A percentile compares a stretch with the other conserved stretches of the same genome.
phyloP scores from a whole-genome alignment of 2,888 invertebrate genomes.

The Erebia aethiops region DNA sequence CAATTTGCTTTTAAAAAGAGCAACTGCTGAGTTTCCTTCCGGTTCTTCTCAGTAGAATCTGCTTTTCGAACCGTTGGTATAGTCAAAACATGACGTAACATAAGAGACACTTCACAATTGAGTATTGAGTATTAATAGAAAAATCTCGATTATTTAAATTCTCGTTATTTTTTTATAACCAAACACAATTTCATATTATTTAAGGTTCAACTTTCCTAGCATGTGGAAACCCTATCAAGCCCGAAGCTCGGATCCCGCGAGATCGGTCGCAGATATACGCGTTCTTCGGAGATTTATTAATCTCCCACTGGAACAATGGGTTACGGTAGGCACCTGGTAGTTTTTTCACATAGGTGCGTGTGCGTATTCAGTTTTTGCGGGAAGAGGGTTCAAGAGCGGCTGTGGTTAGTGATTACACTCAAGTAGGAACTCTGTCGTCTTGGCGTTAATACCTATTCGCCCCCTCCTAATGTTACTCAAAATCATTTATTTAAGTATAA shows the following conservation, averaged over 20 bases:
- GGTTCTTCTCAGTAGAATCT: too few species aligned
- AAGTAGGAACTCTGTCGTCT: background rate
- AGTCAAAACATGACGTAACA: too few species aligned
- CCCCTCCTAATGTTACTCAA: background rate
- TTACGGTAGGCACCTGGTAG: conserved; percentile 79
- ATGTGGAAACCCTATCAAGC: conserved; percentile 43
- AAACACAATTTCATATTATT: background rate
- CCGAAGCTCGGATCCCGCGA: conserved; percentile 76
- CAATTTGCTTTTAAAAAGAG: too few species aligned
- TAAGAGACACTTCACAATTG: too few species aligned
- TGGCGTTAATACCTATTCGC: background rate
- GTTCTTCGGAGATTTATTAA: conserved; percentile 81
- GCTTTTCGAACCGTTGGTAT: too few species aligned
- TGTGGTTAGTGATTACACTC: conserved; percentile 45
- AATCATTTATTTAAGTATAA: too few species aligned
- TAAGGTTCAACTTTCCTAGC: background rate
- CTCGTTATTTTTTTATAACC: background rate
- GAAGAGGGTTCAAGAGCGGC: conserved; percentile 62
- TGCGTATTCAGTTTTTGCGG: conserved; percentile 72
- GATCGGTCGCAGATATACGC: conserved; percentile 79
- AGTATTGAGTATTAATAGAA: too few species aligned
- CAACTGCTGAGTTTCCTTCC: too few species aligned
- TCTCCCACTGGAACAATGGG: conserved; percentile 79
- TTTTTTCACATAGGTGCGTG: conserved; percentile 67
- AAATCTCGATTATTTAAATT: too few species aligned